Percentiles rank a stretch among this genome's conserved stretches.
These are phyloP conservation scores for Calameuta filiformis DNA, from an alignment of 2,888 invertebrate genomes.

Conservation along the genomic window DNA sequence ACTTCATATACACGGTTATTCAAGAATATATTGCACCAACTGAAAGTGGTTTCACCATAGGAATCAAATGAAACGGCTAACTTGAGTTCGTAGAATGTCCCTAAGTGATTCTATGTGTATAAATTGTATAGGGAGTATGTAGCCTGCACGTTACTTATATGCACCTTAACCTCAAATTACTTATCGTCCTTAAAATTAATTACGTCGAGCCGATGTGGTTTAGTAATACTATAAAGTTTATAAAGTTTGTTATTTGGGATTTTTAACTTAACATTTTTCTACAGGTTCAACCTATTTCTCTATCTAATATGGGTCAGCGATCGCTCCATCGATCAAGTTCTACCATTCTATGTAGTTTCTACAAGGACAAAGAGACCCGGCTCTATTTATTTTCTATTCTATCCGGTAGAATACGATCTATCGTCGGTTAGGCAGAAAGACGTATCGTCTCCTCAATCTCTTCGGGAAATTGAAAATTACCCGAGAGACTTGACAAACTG, in stretches of 20 bases:
- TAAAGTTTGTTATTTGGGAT: not conserved
- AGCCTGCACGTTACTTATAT: not conserved
- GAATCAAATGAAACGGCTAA: not conserved
- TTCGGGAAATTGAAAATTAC: slow-evolving; percentile 20
- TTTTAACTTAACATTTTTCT: not conserved
- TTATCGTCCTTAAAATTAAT: not conserved
- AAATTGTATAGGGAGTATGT: not conserved
- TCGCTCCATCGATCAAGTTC: not conserved
- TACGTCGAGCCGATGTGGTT: not conserved
- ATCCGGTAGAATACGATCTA: slow-evolving; percentile 10
- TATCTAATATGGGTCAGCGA: not conserved
- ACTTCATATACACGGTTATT: not conserved
- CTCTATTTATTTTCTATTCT: slow-evolving; percentile 16
- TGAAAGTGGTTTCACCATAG: not conserved
- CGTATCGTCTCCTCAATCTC: slow-evolving; percentile 11
- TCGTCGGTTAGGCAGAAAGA: slow-evolving; percentile 5
- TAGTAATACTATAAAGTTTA: not conserved
- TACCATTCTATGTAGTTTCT: not conserved
- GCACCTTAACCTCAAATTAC: not conserved
- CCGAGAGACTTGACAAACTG: slow-evolving; percentile 15
- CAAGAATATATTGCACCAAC: not conserved
- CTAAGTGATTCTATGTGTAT: not conserved
- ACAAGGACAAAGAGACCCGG: slow-evolving; percentile 17
- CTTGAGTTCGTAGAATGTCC: not conserved
- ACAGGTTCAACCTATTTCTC: not conserved